A percentile compares a stretch with the other conserved stretches of the same genome.
These are phyloP conservation scores for Clarias magur DNA, from an alignment of 2,113 vertebrate species.

Conservation along the genomic window DNA sequence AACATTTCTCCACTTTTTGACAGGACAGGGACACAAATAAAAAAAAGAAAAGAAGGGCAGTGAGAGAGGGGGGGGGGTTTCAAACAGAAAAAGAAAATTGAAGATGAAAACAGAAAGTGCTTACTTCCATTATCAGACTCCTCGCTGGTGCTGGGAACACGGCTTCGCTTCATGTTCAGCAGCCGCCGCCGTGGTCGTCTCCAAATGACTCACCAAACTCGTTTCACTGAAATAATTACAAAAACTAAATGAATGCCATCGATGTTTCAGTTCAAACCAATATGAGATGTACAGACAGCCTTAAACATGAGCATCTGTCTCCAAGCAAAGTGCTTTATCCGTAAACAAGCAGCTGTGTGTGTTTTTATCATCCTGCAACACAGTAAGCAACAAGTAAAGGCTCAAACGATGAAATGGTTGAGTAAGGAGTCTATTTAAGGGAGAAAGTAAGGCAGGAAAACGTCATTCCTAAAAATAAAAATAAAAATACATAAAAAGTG, in stretches of 20 bases:
- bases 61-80: neutral
- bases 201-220: constrained; percentile 31
- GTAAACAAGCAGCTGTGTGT: neutral
- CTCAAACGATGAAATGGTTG: neutral
- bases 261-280: constrained; percentile 15
- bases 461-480: neutral
- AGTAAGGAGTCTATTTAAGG: neutral
- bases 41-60: neutral
- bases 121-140: constrained; percentile 98
- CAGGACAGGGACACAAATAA: neutral
- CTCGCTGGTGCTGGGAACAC: constrained; percentile 91
- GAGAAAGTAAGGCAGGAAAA: neutral
- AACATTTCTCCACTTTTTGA: neutral
- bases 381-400: neutral
- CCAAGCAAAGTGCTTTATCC: neutral
- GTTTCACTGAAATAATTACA: constrained; percentile 18
- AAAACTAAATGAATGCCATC: constrained; percentile 5
- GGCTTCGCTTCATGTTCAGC: constrained; percentile 90
- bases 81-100: constrained; percentile 11
- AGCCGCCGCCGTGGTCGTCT: neutral
- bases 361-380: neutral
- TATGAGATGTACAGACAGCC: neutral
- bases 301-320: neutral
- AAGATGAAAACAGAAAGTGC: constrained; percentile 56
- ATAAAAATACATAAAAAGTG: neutral